Evolutionary conservation across 2,113 vertebrate species (phyloP).

Genomic region (Phalacrocorax brasilianus): DNA sequence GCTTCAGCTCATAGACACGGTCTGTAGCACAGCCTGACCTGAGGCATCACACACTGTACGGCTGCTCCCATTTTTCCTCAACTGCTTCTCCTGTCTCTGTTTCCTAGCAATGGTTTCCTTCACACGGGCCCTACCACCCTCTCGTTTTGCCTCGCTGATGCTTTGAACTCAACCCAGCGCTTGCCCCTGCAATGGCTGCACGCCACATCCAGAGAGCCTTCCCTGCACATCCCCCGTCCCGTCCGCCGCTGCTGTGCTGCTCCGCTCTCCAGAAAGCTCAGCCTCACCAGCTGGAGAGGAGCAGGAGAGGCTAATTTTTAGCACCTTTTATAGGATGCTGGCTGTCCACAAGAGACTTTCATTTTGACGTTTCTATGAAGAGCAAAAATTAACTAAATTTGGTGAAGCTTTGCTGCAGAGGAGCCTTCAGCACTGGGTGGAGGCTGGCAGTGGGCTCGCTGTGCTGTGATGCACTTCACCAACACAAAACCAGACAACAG

Average conservation of each 20-base stretch:
- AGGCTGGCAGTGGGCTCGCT: fast-evolving
- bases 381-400: neutral
- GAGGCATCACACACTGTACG: fast-evolving
- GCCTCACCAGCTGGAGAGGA: fast-evolving
- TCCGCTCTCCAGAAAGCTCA: fast-evolving
- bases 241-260: fast-evolving
- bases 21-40: fast-evolving
- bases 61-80: fast-evolving
- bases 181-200: neutral
- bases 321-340: neutral
- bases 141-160: neutral
- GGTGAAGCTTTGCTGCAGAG: neutral
- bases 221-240: fast-evolving
- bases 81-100: fast-evolving
- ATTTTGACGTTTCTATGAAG: fast-evolving
- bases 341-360: neutral
- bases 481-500: neutral
- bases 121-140: fast-evolving
- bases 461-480: fast-evolving
- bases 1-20: fast-evolving
- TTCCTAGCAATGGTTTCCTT: neutral
- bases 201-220: neutral
- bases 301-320: neutral
- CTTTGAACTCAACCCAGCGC: fast-evolving
- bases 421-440: fast-evolving